Conservation (phyloP, 2,888 invertebrate genomes). For the Drosophila putrida region DNA sequence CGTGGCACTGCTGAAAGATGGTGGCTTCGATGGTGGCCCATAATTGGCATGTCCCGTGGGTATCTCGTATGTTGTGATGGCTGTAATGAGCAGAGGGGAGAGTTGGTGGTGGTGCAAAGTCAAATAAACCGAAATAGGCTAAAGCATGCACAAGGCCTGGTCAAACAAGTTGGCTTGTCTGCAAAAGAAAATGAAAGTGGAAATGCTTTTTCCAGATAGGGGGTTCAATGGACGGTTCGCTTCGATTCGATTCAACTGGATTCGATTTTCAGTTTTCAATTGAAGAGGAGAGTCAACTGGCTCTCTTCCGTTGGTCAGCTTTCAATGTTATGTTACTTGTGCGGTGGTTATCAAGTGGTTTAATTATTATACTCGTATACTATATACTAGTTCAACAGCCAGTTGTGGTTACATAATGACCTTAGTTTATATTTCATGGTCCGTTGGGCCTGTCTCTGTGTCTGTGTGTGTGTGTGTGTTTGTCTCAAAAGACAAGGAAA, state of each 20-base stretch:
- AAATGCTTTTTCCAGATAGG: constrained; percentile 27
- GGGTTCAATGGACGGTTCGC: constrained; percentile 62
- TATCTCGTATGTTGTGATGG: constrained; percentile 84
- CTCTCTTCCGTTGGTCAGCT: constrained; percentile 52
- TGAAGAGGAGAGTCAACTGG: constrained; percentile 1
- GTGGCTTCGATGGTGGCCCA: constrained; percentile 85
- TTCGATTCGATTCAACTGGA: constrained; percentile 9
- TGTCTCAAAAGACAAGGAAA: constrained; percentile 54
- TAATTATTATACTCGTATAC: constrained; percentile 46
- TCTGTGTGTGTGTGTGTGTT: background rate
- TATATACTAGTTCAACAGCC: constrained; percentile 49
- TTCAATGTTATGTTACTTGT: constrained; percentile 44
- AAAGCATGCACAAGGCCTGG: constrained; percentile 45
- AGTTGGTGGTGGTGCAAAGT: constrained; percentile 25
- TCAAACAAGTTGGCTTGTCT: constrained; percentile 57
- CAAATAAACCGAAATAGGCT: constrained; percentile 54
- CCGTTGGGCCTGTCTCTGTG: constrained; percentile 3
- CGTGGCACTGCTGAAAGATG: constrained; percentile 82
- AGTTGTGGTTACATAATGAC: constrained; percentile 57
- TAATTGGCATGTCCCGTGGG: constrained; percentile 83
- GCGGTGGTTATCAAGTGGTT: constrained; percentile 33
- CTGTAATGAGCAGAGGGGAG: constrained; percentile 61
- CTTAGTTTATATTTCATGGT: constrained; percentile 49
- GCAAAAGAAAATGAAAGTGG: constrained; percentile 68
- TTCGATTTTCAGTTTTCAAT: constrained; percentile 12